phyloP scores from a whole-genome alignment of 2,888 invertebrate genomes.

The Branchellion lobata region DNA sequence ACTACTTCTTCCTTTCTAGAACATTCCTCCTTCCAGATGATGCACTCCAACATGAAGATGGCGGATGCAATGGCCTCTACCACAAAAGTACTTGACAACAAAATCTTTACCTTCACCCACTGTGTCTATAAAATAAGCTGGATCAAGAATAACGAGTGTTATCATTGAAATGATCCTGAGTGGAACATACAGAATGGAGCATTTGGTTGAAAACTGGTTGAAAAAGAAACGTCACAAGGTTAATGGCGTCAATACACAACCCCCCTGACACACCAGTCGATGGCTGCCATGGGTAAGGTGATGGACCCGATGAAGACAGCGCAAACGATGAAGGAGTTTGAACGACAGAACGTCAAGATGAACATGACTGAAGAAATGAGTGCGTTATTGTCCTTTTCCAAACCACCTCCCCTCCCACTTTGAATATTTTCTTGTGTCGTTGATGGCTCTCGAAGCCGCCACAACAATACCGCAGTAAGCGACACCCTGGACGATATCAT shows the following conservation, averaged over 20 bases:
- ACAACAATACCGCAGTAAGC: constrained; percentile 68
- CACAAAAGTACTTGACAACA: constrained; percentile 67
- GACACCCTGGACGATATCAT: constrained; percentile 86
- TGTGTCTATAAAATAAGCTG: no score
- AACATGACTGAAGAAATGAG: constrained; percentile 94
- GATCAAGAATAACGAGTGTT: no score
- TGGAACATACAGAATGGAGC: no score
- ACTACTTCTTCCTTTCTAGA: neutral
- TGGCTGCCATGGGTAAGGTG: constrained; percentile 82
- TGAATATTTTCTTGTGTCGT: neutral
- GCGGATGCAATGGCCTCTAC: constrained; percentile 85
- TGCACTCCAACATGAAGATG: constrained; percentile 84
- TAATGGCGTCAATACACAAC: no score
- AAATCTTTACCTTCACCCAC: no score
- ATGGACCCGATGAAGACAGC: constrained; percentile 83
- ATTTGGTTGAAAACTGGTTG: no score
- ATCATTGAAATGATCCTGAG: no score
- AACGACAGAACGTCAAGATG: constrained; percentile 81
- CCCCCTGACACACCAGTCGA: constrained; percentile 70
- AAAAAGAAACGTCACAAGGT: no score
- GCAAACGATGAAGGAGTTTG: constrained; percentile 79
- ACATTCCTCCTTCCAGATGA: constrained; percentile 65
- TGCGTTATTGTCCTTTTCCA: constrained; percentile 63
- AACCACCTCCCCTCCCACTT: neutral
- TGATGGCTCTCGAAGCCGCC: neutral